Conservation (phyloP, 2,888 invertebrate species). For the Diachrysia chrysitis region DNA sequence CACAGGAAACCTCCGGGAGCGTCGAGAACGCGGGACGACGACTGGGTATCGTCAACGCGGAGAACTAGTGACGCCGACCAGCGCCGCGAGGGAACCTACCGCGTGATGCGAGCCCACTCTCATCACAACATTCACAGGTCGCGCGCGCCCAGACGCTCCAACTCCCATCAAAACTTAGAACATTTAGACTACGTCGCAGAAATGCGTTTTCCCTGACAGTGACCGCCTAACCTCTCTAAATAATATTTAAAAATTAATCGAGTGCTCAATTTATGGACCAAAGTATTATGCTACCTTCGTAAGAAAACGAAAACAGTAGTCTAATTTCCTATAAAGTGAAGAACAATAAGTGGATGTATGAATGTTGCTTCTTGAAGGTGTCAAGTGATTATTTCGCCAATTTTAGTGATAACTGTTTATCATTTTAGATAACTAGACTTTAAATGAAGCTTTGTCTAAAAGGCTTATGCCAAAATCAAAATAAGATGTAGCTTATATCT, state of each 20-base stretch:
- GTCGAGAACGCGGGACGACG: constrained; percentile 75
- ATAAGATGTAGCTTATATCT: constrained; percentile 20
- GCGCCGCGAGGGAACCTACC: constrained; percentile 84
- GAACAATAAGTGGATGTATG: constrained; percentile 44
- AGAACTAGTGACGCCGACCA: constrained; percentile 82
- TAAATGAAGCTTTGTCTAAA: constrained; percentile 41
- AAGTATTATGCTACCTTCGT: constrained; percentile 78
- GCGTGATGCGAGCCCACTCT: constrained; percentile 89
- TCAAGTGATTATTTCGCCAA: constrained; percentile 32
- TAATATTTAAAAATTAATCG: constrained; percentile 68
- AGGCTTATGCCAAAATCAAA: constrained; percentile 61
- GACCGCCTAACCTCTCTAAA: constrained; percentile 66
- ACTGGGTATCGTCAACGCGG: constrained; percentile 73
- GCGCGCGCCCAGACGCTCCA: constrained; percentile 88
- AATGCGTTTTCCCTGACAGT: constrained; percentile 90
- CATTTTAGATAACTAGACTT: constrained; percentile 32
- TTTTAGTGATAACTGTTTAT: constrained; percentile 30
- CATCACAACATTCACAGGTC: constrained; percentile 90
- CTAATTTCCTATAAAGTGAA: constrained; percentile 57
- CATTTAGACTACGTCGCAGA: constrained; percentile 91
- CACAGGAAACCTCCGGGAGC: constrained; percentile 74
- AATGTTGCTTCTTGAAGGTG: constrained; percentile 44
- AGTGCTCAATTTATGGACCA: constrained; percentile 88
- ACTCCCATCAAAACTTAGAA: constrained; percentile 91
- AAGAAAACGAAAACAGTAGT: constrained; percentile 55